A percentile compares a stretch with the other conserved stretches of the same genome.
phyloP scores from a whole-genome alignment of 2,888 invertebrate species.

The Drosophila kanekoi region DNA sequence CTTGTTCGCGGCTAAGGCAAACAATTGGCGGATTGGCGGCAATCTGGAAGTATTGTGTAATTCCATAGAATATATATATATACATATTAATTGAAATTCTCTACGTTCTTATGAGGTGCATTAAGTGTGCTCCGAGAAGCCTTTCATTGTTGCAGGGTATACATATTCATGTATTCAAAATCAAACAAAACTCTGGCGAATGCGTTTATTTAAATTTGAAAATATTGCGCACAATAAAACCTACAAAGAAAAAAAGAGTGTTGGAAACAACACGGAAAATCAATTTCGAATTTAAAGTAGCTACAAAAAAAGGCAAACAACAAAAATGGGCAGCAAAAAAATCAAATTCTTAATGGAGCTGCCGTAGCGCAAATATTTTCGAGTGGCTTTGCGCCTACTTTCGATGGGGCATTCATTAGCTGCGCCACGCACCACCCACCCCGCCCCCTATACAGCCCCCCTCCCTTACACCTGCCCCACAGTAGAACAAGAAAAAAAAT shows the following conservation, averaged over 20 bases:
- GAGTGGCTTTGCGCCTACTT: slow-evolving; percentile 48
- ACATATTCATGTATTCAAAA: slow-evolving; percentile 12
- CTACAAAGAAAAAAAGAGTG: neutral
- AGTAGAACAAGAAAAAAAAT: slow-evolving; percentile 10
- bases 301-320: slow-evolving; percentile 7
- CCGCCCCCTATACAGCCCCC: neutral
- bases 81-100: too few relatives aligned
- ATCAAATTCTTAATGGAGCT: slow-evolving; percentile 55
- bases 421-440: slow-evolving; percentile 33
- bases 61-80: too few relatives aligned
- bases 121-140: too few relatives aligned
- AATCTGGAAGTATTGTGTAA: too few relatives aligned
- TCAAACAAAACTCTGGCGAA: slow-evolving; percentile 18
- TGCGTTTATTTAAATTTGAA: slow-evolving; percentile 44
- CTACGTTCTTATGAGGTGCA: too few relatives aligned
- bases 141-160: neutral
- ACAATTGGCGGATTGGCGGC: too few relatives aligned
- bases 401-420: slow-evolving; percentile 50
- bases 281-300: slow-evolving; percentile 59
- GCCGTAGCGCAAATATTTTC: slow-evolving; percentile 36
- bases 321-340: slow-evolving; percentile 18
- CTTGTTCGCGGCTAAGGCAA: too few relatives aligned
- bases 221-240: slow-evolving; percentile 26
- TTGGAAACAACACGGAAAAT: slow-evolving; percentile 37
- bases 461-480: too few relatives aligned